Base-by-base conservation (phyloP, 2,888 invertebrate species). In the Acronicta leporina region DNA sequence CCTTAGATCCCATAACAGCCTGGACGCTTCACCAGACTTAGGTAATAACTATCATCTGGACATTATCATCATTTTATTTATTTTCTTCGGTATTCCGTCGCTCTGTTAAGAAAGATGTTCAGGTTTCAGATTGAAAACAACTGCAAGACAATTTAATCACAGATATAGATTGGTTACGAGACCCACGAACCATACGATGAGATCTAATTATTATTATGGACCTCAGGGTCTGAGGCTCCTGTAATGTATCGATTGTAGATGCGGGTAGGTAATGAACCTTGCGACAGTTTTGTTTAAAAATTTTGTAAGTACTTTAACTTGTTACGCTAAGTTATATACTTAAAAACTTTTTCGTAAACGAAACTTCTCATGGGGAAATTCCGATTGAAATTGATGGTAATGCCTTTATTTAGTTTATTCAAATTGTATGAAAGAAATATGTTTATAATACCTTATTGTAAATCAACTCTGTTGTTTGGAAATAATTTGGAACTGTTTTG, bases 21-120 rank as follows among this genome's bases (percentile, higher is more conserved):
- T 61, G 42, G 63, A 50, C 63, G 43, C 40, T 66, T 63, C 70
- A 42, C 44, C 55, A 49, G 35, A 62, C 65, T 7, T 38, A 38
- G n/a, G n/a, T n/a, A n/a, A n/a, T n/a, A n/a, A n/a, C n/a, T 38
- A 77, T 79, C 85, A 82, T 75, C 79, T 79, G 59, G 49, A 45
- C 51, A 55, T 11, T 9, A 35, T 47, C 49, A 52, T 38, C 61
- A 66, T 77, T 57, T 58, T 55, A 50, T 49, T 46, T 40, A 35
- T 33, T 35, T 62, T 47, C 48, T 45, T 47, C 33, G 43, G 44
- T 42, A 30, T 44, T 43, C 25, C 25, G 38, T 8, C 13, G 33
- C 40, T 48, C 68, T 68, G 51, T 13, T 42, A 16, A 40, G 2
- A 1, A 44, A 5, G 41, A 63, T 1, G 30, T 11, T 33, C 13